Evolutionary conservation across 2,113 vertebrate species (phyloP).

Genomic region (Lophius piscatorius): DNA sequence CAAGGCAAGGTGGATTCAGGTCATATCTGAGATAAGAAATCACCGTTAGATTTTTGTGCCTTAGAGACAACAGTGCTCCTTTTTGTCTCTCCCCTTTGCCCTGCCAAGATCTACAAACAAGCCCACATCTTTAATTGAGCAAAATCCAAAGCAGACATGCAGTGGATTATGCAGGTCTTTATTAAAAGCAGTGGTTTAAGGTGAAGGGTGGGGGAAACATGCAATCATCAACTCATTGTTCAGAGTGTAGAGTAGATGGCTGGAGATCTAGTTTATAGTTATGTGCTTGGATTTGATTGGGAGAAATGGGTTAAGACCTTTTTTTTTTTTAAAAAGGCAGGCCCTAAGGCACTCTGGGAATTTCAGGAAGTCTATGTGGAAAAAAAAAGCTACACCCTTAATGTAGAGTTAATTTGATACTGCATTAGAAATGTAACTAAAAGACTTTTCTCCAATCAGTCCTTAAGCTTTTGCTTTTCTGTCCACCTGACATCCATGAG

Average conservation of each 20-base stretch:
- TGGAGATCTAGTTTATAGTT: constrained; percentile 42
- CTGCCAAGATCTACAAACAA: constrained; percentile 14
- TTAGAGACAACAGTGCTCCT: neutral
- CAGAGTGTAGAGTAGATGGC: constrained; percentile 14
- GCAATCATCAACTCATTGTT: constrained; percentile 35
- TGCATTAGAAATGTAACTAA: constrained; percentile 1
- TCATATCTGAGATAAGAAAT: constrained; percentile 1
- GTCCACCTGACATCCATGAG: constrained; percentile 51
- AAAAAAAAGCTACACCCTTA: constrained; percentile 20
- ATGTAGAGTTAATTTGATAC: constrained; percentile 4
- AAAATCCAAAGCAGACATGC: constrained; percentile 29
- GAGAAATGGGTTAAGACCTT: constrained; percentile 40
- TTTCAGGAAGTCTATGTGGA: constrained; percentile 6
- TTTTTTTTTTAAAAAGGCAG: constrained; percentile 19
- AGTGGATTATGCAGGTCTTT: constrained; percentile 37
- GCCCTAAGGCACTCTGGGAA: constrained; percentile 15
- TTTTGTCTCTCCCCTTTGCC: neutral
- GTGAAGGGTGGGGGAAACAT: constrained; percentile 37
- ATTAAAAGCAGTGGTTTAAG: constrained; percentile 32
- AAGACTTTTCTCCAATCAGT: neutral
- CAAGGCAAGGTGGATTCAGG: neutral
- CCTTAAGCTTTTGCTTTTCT: constrained; percentile 18
- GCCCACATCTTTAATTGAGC: neutral
- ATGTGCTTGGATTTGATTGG: constrained; percentile 48
- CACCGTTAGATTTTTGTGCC: neutral